These are phyloP conservation scores for Hycleus phaleratus DNA, from an alignment of 1,140 invertebrate species.

Conservation along the genomic window DNA sequence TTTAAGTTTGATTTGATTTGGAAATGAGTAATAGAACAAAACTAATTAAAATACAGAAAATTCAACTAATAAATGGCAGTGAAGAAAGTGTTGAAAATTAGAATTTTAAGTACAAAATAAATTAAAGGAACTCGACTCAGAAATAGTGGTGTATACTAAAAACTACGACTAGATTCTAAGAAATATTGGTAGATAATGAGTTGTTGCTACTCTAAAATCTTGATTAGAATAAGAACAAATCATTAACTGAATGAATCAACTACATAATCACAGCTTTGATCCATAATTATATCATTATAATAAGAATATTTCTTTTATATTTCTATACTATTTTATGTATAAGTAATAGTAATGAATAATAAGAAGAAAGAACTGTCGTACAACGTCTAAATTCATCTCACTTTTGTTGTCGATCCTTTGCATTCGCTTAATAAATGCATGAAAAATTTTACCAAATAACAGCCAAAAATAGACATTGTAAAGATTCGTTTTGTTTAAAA, in stretches of 20 bases:
- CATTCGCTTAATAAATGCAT: conserved; percentile 34
- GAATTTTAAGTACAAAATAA: conserved; percentile 17
- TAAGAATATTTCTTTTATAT: neutral
- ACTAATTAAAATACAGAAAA: no score
- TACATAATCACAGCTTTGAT: conserved; percentile 36
- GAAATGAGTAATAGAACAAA: no score
- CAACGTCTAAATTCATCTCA: conserved; percentile 41
- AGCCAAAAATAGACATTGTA: conserved; percentile 35
- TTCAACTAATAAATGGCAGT: no score
- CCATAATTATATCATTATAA: conserved; percentile 19
- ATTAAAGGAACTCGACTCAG: conserved; percentile 21
- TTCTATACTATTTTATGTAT: neutral
- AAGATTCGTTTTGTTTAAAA: conserved; percentile 12
- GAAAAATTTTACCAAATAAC: conserved; percentile 33
- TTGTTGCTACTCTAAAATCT: neutral
- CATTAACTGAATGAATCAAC: conserved; percentile 21
- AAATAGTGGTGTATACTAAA: conserved; percentile 10
- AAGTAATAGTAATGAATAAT: neutral
- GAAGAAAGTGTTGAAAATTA: no score
- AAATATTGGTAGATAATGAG: neutral
- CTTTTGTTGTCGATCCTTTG: conserved; percentile 42
- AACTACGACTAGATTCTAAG: neutral
- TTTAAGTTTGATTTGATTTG: no score
- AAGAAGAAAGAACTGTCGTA: conserved; percentile 29
- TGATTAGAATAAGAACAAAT: conserved; percentile 15